These are phyloP conservation scores for Physeter macrocephalus DNA, from an alignment of 2,113 vertebrate genomes.

Conservation along the genomic window DNA sequence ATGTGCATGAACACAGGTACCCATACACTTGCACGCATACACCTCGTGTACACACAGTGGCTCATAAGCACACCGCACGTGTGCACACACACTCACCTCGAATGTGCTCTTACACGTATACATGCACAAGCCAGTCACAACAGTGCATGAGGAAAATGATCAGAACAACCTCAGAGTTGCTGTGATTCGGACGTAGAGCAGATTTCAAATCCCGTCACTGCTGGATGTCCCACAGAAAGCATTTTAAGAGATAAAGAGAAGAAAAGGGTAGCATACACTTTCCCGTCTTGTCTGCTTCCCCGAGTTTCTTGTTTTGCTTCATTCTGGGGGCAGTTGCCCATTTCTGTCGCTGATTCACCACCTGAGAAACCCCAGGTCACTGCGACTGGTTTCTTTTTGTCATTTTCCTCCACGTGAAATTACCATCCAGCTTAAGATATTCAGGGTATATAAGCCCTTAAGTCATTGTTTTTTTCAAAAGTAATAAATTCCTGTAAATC, in stretches of 20 bases:
- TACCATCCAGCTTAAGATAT: not conserved
- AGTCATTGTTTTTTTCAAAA: constrained; percentile 9
- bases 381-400: not conserved
- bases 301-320: accelerated
- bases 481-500: constrained; percentile 21
- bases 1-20: accelerated
- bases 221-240: not conserved
- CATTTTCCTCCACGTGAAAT: not conserved
- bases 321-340: accelerated
- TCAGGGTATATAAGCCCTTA: not conserved
- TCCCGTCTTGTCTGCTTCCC: accelerated
- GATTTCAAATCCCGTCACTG: not conserved
- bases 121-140: accelerated
- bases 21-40: accelerated
- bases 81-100: accelerated
- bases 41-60: accelerated
- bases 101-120: accelerated
- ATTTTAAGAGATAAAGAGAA: not conserved
- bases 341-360: not conserved
- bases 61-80: accelerated
- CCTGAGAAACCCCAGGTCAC: not conserved
- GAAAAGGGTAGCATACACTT: accelerated
- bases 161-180: accelerated
- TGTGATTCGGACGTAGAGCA: not conserved
- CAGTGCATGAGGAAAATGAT: accelerated